These are phyloP conservation scores for Eristalinus sepulchralis DNA, from an alignment of 2,888 invertebrate species.

Conservation along the genomic window DNA sequence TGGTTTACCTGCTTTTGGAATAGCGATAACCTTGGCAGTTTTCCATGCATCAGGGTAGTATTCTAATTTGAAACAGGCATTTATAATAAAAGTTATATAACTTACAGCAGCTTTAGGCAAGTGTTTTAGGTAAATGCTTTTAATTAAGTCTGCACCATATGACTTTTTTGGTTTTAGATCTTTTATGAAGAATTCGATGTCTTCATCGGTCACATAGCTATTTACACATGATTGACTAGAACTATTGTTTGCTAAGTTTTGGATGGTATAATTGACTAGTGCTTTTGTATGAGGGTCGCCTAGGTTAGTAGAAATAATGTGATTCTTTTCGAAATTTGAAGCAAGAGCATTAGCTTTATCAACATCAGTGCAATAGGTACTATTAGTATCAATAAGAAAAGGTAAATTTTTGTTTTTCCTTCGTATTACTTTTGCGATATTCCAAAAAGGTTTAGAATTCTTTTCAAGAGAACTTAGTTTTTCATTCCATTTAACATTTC, in stretches of 20 bases:
- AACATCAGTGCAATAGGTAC: background rate
- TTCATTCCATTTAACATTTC: background rate
- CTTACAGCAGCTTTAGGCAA: too few relatives aligned
- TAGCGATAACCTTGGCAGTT: too few relatives aligned
- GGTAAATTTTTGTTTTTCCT: background rate
- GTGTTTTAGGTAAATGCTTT: too few relatives aligned
- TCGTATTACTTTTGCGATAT: background rate
- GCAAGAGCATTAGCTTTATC: background rate
- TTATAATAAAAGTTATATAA: too few relatives aligned
- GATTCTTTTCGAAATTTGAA: background rate
- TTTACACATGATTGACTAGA: background rate
- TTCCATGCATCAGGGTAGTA: too few relatives aligned
- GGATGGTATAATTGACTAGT: background rate
- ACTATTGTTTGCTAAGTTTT: background rate
- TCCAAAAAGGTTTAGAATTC: background rate
- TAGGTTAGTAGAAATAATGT: background rate
- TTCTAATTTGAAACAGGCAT: too few relatives aligned
- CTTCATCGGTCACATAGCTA: background rate
- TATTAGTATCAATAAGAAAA: background rate
- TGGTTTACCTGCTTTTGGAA: too few relatives aligned
- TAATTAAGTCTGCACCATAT: too few relatives aligned
- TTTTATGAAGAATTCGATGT: too few relatives aligned
- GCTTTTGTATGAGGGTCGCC: background rate
- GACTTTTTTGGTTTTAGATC: too few relatives aligned
- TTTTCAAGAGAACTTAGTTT: background rate